phyloP scores from a whole-genome alignment of 2,888 invertebrate species.

The Neoaliturus tenellus region DNA sequence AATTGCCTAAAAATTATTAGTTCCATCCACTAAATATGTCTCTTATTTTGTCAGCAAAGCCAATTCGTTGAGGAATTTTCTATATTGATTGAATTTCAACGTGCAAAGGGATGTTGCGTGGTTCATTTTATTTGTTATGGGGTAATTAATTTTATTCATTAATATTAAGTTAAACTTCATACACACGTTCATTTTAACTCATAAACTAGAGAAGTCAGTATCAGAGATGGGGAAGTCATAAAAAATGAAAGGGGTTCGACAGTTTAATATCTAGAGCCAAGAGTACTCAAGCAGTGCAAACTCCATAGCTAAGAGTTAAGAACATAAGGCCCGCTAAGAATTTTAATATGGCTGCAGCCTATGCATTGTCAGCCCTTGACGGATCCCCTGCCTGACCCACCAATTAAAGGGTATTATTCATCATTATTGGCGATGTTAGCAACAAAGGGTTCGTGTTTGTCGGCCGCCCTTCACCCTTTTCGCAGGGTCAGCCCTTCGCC shows the following conservation, averaged over 20 bases:
- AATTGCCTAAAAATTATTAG: no score
- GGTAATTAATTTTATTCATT: no score
- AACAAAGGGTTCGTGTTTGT: conserved; percentile 38
- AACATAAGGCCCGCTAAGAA: conserved; percentile 31
- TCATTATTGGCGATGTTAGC: conserved; percentile 49
- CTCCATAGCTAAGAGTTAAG: neutral
- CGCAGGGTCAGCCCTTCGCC: conserved; percentile 23
- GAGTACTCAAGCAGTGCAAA: neutral
- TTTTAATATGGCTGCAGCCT: conserved; percentile 31
- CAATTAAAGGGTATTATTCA: conserved; percentile 55
- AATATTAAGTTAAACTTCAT: no score
- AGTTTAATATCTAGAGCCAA: neutral
- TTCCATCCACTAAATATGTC: no score
- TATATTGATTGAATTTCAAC: no score
- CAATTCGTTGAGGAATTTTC: no score
- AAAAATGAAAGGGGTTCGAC: neutral
- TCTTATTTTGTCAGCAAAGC: no score
- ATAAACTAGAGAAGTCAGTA: no score
- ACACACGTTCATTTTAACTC: no score
- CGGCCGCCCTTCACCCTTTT: conserved; percentile 12
- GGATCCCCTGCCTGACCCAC: conserved; percentile 38
- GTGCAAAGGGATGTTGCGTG: no score
- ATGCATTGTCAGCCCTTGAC: conserved; percentile 36
- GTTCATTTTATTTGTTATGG: no score
- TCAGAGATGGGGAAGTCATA: no score